Evolutionary conservation across 2,888 invertebrate genomes (phyloP), one percentile per base, ranked within the genome.

Genomic region (Eulithis testata): DNA sequence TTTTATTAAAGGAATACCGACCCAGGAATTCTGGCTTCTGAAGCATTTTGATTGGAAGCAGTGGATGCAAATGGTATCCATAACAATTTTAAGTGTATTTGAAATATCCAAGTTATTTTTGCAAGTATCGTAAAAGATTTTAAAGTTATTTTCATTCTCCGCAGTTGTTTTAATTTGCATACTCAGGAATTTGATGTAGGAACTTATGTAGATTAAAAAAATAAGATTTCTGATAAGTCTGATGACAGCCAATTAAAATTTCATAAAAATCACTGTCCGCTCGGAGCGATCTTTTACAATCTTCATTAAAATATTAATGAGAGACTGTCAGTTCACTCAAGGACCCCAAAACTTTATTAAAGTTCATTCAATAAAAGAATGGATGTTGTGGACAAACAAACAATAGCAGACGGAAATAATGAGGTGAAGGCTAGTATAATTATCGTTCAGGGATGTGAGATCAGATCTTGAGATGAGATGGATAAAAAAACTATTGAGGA

Each of bases 371-470:
- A 56, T 43, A 58, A 67, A 64, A 67, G 59, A 71, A 71, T 71
- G 58, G 43, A 60, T 52, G 3, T 60, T 63, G 68, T 69, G 68
- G 66, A 71, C 59, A 70, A 68, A 53, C 56, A 65, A 65, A 73
- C 74, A 73, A 71, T 73, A 63, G 55, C 55, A 57, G 60, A 66
- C 67, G 40, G 40, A 40, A 9, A 60, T 59, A 74, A 67, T 72
- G 67, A 71, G 73, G 74, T 69, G 65, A 71, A 76, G 76, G 76
- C 58, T 21, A 60, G 21, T 21, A 21, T 60, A 65, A 70, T 72
- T 71, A 71, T 66, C 54, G 61, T 44, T 64, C 61, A 62, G 66
- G 64, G 63, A 62, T 68, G 60, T 51, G 62, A 27, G 63, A 62
- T 60, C 40, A 54, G 5, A 51, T 27, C 56, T 57, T 47, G 21